Conservation (phyloP, 1,140 invertebrate genomes). For the Hylyphantes graminicola region DNA sequence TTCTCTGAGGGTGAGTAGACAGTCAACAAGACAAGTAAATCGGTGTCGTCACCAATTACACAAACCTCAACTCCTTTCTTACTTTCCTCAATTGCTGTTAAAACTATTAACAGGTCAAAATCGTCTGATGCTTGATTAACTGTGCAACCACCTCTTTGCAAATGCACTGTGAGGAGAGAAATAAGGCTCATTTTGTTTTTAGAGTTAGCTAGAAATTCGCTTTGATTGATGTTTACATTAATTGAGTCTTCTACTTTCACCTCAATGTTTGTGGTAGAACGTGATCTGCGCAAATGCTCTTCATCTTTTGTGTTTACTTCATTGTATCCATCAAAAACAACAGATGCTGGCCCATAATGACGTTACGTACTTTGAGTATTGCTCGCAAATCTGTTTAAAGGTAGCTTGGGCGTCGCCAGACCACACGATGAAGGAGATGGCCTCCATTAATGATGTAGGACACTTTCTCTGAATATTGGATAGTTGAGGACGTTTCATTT, state of each 20-base stretch:
- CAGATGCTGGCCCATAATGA: neutral
- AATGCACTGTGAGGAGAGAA: conserved; percentile 3
- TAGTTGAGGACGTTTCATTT: neutral
- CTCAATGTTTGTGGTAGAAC: neutral
- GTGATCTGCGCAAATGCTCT: neutral
- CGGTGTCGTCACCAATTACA: neutral
- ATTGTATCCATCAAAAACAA: conserved; percentile 28
- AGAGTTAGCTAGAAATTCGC: no score
- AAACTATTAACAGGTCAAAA: neutral
- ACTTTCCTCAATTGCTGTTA: neutral
- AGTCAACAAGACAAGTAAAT: neutral
- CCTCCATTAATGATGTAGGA: conserved; percentile 19
- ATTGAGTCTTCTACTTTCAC: conserved; percentile 1
- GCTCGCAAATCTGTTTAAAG: neutral
- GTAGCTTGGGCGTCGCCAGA: conserved; percentile 13
- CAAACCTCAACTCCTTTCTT: neutral
- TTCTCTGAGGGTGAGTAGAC: no score
- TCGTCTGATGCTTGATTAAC: neutral
- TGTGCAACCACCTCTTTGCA: conserved; percentile 3
- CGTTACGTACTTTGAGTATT: neutral
- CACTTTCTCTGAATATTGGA: neutral
- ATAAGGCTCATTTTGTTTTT: conserved; percentile 1
- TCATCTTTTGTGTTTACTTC: conserved; percentile 6
- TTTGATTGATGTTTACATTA: neutral
- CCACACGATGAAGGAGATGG: conserved; percentile 5